A percentile compares a stretch with the other conserved stretches of the same genome.
Conservation (phyloP, 2,888 invertebrate species). For the Melipona beecheii region DNA sequence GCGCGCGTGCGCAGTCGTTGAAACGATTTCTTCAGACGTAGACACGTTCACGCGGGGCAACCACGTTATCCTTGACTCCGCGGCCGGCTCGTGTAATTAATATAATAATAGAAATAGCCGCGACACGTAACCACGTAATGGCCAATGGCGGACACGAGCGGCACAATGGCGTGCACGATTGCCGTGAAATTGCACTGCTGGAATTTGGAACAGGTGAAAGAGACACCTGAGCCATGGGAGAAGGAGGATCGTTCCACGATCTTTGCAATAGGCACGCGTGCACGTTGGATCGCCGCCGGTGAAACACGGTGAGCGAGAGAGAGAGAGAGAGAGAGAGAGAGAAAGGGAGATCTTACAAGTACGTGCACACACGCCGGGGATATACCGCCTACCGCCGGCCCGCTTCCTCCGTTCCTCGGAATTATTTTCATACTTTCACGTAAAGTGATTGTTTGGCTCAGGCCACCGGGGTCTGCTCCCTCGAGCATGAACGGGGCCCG, state of each 20-base stretch:
- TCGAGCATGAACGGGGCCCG: slow-evolving; percentile 80
- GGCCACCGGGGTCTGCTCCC: slow-evolving; percentile 79
- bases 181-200: slow-evolving; percentile 51
- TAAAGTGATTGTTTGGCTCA: slow-evolving; percentile 82
- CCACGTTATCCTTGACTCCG: slow-evolving; percentile 47
- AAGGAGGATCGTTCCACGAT: slow-evolving; percentile 50
- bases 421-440: slow-evolving; percentile 84
- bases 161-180: slow-evolving; percentile 31
- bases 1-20: slow-evolving; percentile 20
- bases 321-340: not conserved
- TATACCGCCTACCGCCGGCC: slow-evolving; percentile 61
- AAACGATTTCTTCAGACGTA: slow-evolving; percentile 6
- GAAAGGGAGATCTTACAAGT: not conserved
- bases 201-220: slow-evolving; percentile 69
- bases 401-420: slow-evolving; percentile 73
- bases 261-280: slow-evolving; percentile 15
- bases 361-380: slow-evolving; percentile 30
- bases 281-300: slow-evolving; percentile 34
- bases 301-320: not conserved
- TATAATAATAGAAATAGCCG: slow-evolving; percentile 56
- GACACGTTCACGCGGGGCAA: slow-evolving; percentile 41
- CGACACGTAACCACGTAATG: slow-evolving; percentile 58
- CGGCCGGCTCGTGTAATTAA: slow-evolving; percentile 53
- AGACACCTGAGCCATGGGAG: slow-evolving; percentile 52
- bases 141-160: slow-evolving; percentile 45